These are phyloP conservation scores for Pseudopleuronectes americanus DNA, from an alignment of 2,797 vertebrate species.

Conservation along the genomic window DNA sequence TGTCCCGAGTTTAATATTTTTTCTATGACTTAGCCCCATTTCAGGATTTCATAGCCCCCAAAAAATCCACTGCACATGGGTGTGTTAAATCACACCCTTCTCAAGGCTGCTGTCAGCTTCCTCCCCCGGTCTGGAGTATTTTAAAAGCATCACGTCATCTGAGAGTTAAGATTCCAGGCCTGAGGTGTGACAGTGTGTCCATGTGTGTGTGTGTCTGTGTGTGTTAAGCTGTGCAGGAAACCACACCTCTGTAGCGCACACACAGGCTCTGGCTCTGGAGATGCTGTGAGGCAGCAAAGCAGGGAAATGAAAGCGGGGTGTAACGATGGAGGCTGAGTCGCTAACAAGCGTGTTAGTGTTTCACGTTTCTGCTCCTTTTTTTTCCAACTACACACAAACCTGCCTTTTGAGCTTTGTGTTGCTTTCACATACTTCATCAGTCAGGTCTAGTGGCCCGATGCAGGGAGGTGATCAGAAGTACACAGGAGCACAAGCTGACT, in stretches of 20 bases:
- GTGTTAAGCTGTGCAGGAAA: conserved; percentile 72
- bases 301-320: conserved; percentile 42
- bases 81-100: conserved; percentile 20
- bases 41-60: background rate
- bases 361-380: conserved; percentile 41
- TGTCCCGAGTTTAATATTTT: background rate
- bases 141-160: conserved; percentile 62
- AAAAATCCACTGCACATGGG: background rate
- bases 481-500: background rate
- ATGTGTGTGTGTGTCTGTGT: conserved; percentile 34
- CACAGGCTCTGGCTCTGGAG: conserved; percentile 51
- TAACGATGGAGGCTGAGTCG: conserved; percentile 47
- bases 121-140: conserved; percentile 46
- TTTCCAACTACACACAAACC: background rate
- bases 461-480: background rate
- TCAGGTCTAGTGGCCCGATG: conserved; percentile 8
- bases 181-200: conserved; percentile 23
- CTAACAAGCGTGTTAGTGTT: conserved; percentile 63
- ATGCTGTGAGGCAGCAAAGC: conserved; percentile 29
- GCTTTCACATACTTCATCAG: conserved; percentile 14
- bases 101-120: conserved; percentile 25
- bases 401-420: background rate
- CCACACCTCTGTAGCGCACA: conserved; percentile 74
- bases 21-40: background rate
- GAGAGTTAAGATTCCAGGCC: conserved; percentile 22